Evolutionary conservation across 1,140 invertebrate genomes (phyloP), one percentile per base, ranked within the genome.

Genomic region (Drosophila teissieri): DNA sequence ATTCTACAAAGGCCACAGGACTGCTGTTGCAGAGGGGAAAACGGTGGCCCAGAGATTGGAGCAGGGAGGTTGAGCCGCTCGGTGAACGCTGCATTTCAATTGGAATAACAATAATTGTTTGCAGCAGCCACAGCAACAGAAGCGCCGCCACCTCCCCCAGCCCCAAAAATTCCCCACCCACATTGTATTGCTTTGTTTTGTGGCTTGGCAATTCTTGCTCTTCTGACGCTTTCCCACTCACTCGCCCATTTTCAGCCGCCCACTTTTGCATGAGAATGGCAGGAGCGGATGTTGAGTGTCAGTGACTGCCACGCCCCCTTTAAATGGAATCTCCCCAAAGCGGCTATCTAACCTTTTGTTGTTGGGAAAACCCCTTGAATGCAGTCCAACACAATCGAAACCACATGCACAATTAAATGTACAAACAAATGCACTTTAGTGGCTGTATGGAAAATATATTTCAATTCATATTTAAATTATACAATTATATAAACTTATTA

Each of bases 31-130:
- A 48, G 27, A 15, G 57, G 75, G 55, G 27, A n/a, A 39, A 42
- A 31, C 17, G 8, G 1, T 57, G 40, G 19, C 10, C 22, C n/a
- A 12, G n/a, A 19, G 46, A 22, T 39, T 12, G 53, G 10, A 36
- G 27, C 14, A 17, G 42, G 62, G 40, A 57, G 57, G 14, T 36
- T 24, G 27, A n/a, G 62, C 57, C 15, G 57, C 51, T 70, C 34
- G 60, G 52, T 37, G 54, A 76, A 58, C 49, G 76, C 57, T 84
- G 78, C 73, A 86, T 86, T 77, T 86, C 78, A 81, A 86, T 85
- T 86, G 81, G 80, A 85, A 86, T 86, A 85, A 85, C 78, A 81
- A 86, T 85, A 86, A 86, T 81, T 86, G 82, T 86, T 86, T 86
- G 81, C 73, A 61, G 75, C 70, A 82, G 57, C 68, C 73, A 77